Base-by-base conservation (phyloP, 2,888 invertebrate species). In the Phaedon cochleariae region DNA sequence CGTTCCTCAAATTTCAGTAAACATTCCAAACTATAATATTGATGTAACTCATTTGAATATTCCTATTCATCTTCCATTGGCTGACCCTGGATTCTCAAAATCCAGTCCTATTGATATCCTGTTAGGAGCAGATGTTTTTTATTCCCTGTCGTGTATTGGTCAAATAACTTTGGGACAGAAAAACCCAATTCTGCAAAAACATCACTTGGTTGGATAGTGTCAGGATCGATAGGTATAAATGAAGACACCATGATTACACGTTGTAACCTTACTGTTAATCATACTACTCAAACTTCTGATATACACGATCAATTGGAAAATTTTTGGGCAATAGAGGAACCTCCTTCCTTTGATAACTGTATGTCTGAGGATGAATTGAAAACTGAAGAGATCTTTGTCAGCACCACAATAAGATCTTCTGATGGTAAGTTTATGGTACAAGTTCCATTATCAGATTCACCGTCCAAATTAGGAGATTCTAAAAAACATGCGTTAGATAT, bases 151-250 rank as follows among this genome's bases (percentile, higher is more conserved):
- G 2, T 59, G 45, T 10, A n/a, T 54, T 10, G 59, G 48, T 17
- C 59, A 48, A 53, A 53, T 59, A 3, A 59, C 29, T 1, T 26
- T 64, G 22, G 58, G 58, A 17, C 5, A 17, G 15, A 22, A 26
- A 15, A n/a, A 31, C 4, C 63, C 63, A 48, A 63, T 58, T 34
- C 17, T 58, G 17, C 59, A 59, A 58, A 63, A 52, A 46, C 63
- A 6, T 6, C 9, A 18, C 18, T 63, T n/a, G 63, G 63, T 54
- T 64, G 64, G 59, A 12, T 64, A 31, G 46, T 34, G 1, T 29
- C 31, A 31, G 53, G 53, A 10, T 53, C 31, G 29, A 53, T 29
- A 51, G 51, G 51, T 15, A 51, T 1, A 26, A 21, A 51, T 10
- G 17, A 5, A 26, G 29, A 7, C n/a, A 26, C 12, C 52, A 52